Percentiles rank a stretch among this genome's conserved stretches.
Evolutionary conservation across 2,888 invertebrate species (phyloP).

Genomic region (Cephus spinipes): DNA sequence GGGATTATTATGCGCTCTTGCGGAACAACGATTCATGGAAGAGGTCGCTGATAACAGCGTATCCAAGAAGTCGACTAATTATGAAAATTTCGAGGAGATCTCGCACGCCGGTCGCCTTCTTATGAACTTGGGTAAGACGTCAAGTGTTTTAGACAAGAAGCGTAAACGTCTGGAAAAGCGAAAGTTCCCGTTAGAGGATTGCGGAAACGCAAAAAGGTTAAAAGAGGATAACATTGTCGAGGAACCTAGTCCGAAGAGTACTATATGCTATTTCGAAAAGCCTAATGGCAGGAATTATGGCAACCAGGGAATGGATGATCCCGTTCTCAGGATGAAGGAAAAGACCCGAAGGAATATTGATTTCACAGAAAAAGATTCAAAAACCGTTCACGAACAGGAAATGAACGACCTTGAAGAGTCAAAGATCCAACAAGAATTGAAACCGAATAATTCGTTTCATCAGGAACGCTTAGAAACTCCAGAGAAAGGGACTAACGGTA

Average conservation of each 20-base stretch:
- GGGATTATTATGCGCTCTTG: conserved; percentile 84
- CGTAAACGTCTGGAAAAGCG: neutral
- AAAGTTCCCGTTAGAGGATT: conserved; percentile 13
- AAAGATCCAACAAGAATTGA: neutral
- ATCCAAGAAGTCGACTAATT: conserved; percentile 29
- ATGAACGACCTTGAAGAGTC: neutral
- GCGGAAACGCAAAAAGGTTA: conserved; percentile 31
- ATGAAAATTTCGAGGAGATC: conserved; percentile 52
- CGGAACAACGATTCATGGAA: conserved; percentile 85
- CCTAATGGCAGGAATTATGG: conserved; percentile 23
- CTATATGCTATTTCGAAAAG: conserved; percentile 26
- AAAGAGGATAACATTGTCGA: conserved; percentile 19
- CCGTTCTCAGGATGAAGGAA: conserved; percentile 32
- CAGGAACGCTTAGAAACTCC: neutral
- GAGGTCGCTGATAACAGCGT: conserved; percentile 71
- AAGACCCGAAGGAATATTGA: conserved; percentile 38
- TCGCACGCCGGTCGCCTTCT: conserved; percentile 49
- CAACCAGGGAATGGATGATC: conserved; percentile 22
- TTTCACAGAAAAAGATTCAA: conserved; percentile 25
- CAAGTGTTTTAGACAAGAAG: neutral
- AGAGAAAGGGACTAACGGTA: conserved; percentile 4
- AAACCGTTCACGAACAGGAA: neutral
- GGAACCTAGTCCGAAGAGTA: conserved; percentile 16
- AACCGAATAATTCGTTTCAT: neutral
- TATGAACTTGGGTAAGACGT: conserved; percentile 44